Evolutionary conservation across 2,797 vertebrate species (phyloP).

Genomic region (Alcedo atthis): DNA sequence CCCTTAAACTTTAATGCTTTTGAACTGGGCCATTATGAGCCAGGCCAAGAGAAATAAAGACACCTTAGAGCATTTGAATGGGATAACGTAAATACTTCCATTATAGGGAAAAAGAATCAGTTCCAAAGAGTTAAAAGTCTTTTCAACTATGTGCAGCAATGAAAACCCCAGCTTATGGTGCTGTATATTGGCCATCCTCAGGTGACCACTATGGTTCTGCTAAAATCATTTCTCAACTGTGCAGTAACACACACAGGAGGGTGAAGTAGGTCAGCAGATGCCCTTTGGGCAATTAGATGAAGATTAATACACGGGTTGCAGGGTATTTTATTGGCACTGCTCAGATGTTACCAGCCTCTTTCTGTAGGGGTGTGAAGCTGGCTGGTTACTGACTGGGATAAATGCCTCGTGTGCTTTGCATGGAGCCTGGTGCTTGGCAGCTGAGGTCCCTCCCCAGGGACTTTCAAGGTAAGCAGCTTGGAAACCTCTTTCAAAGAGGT

Average conservation of each 20-base stretch:
- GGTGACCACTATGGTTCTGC: conserved; percentile 1
- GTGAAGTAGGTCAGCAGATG: background rate
- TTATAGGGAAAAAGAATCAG: background rate
- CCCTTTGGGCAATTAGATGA: conserved; percentile 23
- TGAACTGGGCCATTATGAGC: background rate
- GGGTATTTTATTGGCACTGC: background rate
- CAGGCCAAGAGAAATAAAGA: conserved; percentile 32
- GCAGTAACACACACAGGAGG: background rate
- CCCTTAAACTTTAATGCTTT: background rate
- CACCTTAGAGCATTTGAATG: background rate
- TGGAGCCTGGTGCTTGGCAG: background rate
- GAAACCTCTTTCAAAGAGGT: background rate
- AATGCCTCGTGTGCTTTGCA: background rate
- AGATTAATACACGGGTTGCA: background rate
- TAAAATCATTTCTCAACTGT: conserved; percentile 3
- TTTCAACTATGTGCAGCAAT: background rate
- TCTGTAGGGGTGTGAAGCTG: background rate
- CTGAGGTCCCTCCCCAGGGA: background rate
- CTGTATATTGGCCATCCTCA: background rate
- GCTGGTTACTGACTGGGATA: background rate
- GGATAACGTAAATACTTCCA: conserved; percentile 12
- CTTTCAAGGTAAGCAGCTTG: background rate
- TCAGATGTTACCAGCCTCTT: background rate
- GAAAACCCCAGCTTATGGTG: background rate
- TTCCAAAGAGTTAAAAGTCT: background rate